Percentiles rank a stretch among this genome's conserved stretches.
phyloP scores from a whole-genome alignment of 2,888 invertebrate genomes.

The Apomyelois bistriatella region DNA sequence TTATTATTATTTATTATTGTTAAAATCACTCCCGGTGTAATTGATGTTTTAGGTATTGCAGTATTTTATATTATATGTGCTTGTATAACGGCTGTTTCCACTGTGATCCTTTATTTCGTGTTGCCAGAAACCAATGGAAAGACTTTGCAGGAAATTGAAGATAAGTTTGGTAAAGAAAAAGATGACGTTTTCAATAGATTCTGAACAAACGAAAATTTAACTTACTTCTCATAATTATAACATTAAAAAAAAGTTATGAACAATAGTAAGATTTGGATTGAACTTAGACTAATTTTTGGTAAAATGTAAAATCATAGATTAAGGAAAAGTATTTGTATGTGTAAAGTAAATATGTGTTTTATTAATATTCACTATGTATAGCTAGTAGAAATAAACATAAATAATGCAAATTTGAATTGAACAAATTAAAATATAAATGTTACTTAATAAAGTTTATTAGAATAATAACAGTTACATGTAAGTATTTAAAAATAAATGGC shows the following conservation, averaged over 20 bases:
- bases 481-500: background rate
- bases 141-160: slow-evolving; percentile 85
- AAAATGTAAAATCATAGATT: too few relatives aligned
- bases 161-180: slow-evolving; percentile 34
- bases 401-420: too few relatives aligned
- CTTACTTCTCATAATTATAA: too few relatives aligned
- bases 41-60: slow-evolving; percentile 32
- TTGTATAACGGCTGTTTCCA: slow-evolving; percentile 29
- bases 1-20: slow-evolving; percentile 41
- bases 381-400: too few relatives aligned
- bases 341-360: too few relatives aligned
- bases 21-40: slow-evolving; percentile 41
- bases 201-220: background rate
- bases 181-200: background rate
- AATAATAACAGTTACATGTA: background rate
- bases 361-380: too few relatives aligned
- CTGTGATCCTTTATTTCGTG: slow-evolving; percentile 34
- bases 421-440: too few relatives aligned
- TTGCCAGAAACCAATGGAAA: slow-evolving; percentile 69
- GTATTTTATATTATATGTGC: slow-evolving; percentile 40
- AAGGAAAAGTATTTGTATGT: too few relatives aligned
- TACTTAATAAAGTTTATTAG: background rate
- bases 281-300: too few relatives aligned
- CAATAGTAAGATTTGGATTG: too few relatives aligned
- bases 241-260: too few relatives aligned